Conservation (phyloP, 92 coral and sea anemone species). For the Virgularia gustaviana region DNA sequence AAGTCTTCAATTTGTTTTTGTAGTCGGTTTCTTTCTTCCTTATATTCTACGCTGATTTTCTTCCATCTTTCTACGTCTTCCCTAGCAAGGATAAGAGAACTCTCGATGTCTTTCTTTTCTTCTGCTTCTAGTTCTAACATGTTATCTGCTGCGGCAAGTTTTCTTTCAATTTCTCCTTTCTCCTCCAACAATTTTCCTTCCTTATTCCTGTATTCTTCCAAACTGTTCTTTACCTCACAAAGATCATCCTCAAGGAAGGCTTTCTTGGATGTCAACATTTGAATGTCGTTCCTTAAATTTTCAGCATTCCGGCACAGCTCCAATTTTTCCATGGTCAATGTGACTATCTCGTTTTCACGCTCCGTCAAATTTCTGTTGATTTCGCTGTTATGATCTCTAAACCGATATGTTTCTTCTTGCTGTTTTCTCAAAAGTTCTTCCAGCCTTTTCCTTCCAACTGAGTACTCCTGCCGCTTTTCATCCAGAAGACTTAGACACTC, state of each 20-base stretch:
- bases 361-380: conserved; percentile 3
- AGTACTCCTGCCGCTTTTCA: conserved; percentile 10
- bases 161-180: conserved; percentile 6
- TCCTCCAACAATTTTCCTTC: not conserved
- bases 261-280: not conserved
- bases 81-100: not conserved
- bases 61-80: conserved; percentile 24
- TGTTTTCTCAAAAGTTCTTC: conserved; percentile 10
- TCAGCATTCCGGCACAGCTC: conserved; percentile 10
- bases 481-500: conserved; percentile 5
- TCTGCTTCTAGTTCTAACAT: conserved; percentile 9
- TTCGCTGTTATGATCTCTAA: conserved; percentile 26
- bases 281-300: not conserved
- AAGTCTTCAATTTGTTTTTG: conserved; percentile 30
- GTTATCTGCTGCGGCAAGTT: not conserved
- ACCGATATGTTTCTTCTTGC: conserved; percentile 15
- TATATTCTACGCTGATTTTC: conserved; percentile 13
- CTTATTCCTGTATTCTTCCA: conserved; percentile 4
- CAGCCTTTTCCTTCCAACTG: not conserved
- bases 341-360: conserved; percentile 8
- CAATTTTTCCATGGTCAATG: conserved; percentile 24
- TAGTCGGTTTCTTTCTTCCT: conserved; percentile 22
- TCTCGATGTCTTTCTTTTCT: conserved; percentile 6
- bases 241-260: not conserved
- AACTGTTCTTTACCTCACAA: not conserved